These are phyloP conservation scores for Catocala nupta DNA, from an alignment of 2,888 invertebrate genomes.

Conservation along the genomic window DNA sequence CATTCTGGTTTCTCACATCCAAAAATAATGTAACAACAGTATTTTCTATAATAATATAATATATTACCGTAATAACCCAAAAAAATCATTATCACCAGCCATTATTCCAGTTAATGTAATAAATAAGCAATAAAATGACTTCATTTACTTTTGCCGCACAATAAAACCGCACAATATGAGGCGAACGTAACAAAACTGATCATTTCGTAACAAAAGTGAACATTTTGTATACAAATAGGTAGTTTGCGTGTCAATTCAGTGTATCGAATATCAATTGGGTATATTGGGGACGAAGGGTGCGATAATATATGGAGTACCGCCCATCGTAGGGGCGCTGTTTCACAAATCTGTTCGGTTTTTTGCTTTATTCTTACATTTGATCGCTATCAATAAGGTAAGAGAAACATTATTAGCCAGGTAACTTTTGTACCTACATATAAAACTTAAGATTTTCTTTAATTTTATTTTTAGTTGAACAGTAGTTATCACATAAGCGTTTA, in stretches of 20 bases:
- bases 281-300: slow-evolving; percentile 59
- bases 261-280: slow-evolving; percentile 84
- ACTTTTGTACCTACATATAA: too few species aligned
- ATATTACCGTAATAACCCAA: slow-evolving; percentile 32
- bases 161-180: slow-evolving; percentile 70
- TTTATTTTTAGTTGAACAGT: too few species aligned
- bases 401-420: too few species aligned
- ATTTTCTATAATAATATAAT: slow-evolving; percentile 17
- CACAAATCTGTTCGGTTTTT: background rate
- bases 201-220: slow-evolving; percentile 67
- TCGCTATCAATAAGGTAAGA: too few species aligned
- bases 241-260: slow-evolving; percentile 81
- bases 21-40: too few species aligned
- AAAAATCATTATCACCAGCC: slow-evolving; percentile 37
- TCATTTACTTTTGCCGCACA: slow-evolving; percentile 72
- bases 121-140: slow-evolving; percentile 59
- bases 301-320: slow-evolving; percentile 66
- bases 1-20: too few species aligned
- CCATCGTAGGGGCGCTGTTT: slow-evolving; percentile 45
- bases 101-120: slow-evolving; percentile 42
- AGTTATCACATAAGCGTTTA: too few species aligned
- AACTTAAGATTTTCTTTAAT: too few species aligned
- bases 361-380: background rate
- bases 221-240: slow-evolving; percentile 78
- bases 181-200: slow-evolving; percentile 43